These are phyloP conservation scores for Syngnathus scovelli DNA, from an alignment of 2,113 vertebrate species.

Conservation along the genomic window DNA sequence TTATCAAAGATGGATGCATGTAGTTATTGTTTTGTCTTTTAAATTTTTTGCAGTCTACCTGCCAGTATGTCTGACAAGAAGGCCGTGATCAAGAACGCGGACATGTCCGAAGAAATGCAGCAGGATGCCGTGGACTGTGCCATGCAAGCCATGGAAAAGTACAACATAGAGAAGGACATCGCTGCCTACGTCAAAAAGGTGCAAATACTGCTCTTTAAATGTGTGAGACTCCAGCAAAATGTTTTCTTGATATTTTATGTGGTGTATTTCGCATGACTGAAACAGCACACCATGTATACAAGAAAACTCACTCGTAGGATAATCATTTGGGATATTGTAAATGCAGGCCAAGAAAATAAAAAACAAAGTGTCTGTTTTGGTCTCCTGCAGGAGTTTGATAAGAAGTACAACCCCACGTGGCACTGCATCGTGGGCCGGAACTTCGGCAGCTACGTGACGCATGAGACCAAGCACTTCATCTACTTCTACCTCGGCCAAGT, in stretches of 20 bases:
- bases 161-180: slow-evolving; percentile 98
- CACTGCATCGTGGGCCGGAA: slow-evolving; percentile 98
- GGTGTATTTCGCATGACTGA: too few species aligned
- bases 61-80: slow-evolving; percentile 93
- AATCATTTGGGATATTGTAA: not conserved
- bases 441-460: slow-evolving; percentile 98
- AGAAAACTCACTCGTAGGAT: too few species aligned
- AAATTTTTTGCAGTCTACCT: slow-evolving; percentile 4
- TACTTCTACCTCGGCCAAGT: slow-evolving; percentile 99
- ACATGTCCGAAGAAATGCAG: slow-evolving; percentile 99
- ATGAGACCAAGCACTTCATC: slow-evolving; percentile 99
- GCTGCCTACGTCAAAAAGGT: slow-evolving; percentile 99
- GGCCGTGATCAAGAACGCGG: slow-evolving; percentile 98
- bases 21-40: not conserved
- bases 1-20: not conserved
- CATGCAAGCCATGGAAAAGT: slow-evolving; percentile 98
- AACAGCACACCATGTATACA: too few species aligned
- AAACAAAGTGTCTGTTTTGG: too few species aligned
- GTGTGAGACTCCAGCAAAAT: not conserved
- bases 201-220: not conserved
- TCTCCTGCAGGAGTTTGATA: slow-evolving; percentile 89
- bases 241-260: too few species aligned
- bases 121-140: slow-evolving; percentile 97
- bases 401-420: slow-evolving; percentile 99
- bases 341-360: too few species aligned